Conservation (phyloP, 2,113 vertebrate species). For the Perognathus longimembris region DNA sequence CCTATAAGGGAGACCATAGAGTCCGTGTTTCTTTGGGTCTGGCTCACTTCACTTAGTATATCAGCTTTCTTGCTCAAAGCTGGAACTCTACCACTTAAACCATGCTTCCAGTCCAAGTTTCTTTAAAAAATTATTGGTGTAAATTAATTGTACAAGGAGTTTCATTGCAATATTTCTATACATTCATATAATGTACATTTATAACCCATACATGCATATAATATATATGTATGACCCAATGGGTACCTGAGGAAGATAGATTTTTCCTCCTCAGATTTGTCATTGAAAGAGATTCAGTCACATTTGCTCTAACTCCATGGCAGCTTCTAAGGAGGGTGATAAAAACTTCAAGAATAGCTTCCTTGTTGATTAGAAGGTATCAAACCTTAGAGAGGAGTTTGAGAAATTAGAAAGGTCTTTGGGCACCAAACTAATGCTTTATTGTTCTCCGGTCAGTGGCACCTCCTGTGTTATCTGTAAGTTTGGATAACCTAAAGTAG, state of each 20-base stretch:
- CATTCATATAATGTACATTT: too few species aligned
- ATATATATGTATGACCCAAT: neutral
- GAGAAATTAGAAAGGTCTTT: neutral
- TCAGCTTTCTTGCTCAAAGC: too few species aligned
- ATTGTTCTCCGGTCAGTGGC: neutral
- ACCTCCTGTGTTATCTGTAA: neutral
- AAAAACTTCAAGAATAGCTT: constrained; percentile 7
- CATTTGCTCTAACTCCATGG: neutral
- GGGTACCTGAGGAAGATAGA: neutral
- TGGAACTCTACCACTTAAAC: too few species aligned
- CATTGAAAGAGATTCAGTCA: constrained; percentile 10
- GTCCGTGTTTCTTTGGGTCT: too few species aligned
- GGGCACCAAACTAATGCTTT: constrained; percentile 16
- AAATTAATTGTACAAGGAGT: too few species aligned
- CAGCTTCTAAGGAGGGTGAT: neutral
- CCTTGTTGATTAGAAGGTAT: constrained; percentile 23
- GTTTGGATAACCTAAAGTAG: neutral
- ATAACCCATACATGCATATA: neutral
- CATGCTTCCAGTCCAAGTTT: too few species aligned
- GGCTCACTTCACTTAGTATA: too few species aligned
- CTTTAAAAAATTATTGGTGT: too few species aligned
- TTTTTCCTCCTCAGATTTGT: constrained; percentile 15
- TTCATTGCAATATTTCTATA: too few species aligned
- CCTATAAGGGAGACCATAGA: too few species aligned
- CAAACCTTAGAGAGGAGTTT: neutral